Evolutionary conservation across 2,888 invertebrate species (phyloP).

Genomic region (Globia sparganii): DNA sequence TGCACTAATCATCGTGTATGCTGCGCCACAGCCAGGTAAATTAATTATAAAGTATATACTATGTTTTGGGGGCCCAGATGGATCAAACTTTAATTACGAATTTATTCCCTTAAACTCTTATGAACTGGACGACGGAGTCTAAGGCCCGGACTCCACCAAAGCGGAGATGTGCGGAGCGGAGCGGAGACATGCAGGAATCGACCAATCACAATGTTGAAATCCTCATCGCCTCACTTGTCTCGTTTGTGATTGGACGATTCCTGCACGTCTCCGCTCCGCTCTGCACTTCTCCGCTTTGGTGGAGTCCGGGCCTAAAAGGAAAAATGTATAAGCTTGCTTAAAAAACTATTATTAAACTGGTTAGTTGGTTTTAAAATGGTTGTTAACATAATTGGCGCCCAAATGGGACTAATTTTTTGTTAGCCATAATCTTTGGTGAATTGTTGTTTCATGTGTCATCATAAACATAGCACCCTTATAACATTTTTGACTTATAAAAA

Average conservation of each 20-base stretch:
- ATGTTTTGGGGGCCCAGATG: slow-evolving; percentile 10
- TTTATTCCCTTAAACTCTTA: not conserved
- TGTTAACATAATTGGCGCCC: slow-evolving; percentile 9
- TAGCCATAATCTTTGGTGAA: not conserved
- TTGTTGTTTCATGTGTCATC: not conserved
- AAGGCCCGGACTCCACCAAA: too few species aligned
- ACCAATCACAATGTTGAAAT: too few species aligned
- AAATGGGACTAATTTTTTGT: not conserved
- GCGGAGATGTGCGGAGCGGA: too few species aligned
- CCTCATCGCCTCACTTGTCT: too few species aligned
- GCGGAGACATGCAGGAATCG: too few species aligned
- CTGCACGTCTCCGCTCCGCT: too few species aligned
- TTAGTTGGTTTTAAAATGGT: not conserved
- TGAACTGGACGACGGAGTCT: not conserved
- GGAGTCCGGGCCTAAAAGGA: too few species aligned
- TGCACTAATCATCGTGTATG: slow-evolving; percentile 97
- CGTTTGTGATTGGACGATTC: too few species aligned
- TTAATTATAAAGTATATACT: slow-evolving; percentile 41
- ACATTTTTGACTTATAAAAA: not conserved
- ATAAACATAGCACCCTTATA: not conserved
- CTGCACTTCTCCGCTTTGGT: too few species aligned
- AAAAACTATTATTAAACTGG: not conserved
- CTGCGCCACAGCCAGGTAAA: slow-evolving; percentile 95
- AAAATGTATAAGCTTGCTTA: not conserved
- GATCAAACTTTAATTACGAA: not conserved